A percentile compares a stretch with the other conserved stretches of the same genome.
These are phyloP conservation scores for Petrocephalus schoutedeni DNA, from an alignment of 2,797 vertebrate genomes.

Conservation along the genomic window DNA sequence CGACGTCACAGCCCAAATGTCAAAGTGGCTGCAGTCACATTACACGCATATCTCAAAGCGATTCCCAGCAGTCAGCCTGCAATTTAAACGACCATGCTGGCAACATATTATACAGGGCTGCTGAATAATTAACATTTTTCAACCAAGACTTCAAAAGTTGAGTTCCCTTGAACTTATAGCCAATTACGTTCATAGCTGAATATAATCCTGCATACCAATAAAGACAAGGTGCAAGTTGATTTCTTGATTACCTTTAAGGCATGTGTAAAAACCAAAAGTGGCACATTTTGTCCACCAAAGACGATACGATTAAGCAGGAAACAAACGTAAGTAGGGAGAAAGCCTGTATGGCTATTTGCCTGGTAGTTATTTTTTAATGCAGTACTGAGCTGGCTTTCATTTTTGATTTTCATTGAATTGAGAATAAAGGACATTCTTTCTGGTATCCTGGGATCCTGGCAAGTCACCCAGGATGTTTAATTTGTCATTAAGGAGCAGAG, in stretches of 20 bases:
- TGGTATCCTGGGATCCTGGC: background rate
- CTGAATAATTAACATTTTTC: background rate
- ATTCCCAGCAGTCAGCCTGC: background rate
- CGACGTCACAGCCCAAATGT: background rate
- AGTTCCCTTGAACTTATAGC: background rate
- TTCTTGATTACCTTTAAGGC: background rate
- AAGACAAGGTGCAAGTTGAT: background rate
- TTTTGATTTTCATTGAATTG: background rate
- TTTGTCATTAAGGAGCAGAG: background rate
- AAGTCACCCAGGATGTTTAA: background rate
- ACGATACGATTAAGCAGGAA: background rate
- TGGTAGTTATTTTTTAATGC: background rate
- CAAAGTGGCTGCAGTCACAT: background rate
- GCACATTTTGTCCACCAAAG: background rate
- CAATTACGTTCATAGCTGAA: background rate
- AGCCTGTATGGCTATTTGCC: background rate
- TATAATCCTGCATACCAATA: background rate
- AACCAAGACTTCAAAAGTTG: slow-evolving; percentile 1
- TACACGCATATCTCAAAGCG: background rate
- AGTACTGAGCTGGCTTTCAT: background rate
- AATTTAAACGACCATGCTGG: background rate
- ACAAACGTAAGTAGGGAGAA: background rate
- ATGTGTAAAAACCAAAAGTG: background rate
- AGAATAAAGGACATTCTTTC: background rate
- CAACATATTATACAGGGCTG: background rate